Conservation (phyloP, 2,113 vertebrate species). For the Chroicocephalus ridibundus region DNA sequence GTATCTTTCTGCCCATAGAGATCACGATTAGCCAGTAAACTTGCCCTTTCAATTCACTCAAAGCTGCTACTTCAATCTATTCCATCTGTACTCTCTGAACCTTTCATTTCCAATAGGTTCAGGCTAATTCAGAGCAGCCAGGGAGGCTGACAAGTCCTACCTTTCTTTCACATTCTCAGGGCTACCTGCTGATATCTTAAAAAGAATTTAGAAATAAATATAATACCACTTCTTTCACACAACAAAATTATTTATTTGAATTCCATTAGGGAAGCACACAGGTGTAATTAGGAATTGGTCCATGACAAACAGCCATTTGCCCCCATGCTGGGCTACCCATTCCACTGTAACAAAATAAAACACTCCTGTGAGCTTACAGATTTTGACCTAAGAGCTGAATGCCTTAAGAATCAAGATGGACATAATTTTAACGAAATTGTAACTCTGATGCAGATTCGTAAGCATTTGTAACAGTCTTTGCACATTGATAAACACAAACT, state of each 20-base stretch:
- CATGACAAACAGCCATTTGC: background rate
- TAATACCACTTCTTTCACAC: conserved; percentile 9
- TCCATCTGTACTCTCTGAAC: conserved; percentile 63
- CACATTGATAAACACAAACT: background rate
- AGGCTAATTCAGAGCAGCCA: conserved; percentile 37
- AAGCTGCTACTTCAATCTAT: conserved; percentile 32
- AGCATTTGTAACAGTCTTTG: background rate
- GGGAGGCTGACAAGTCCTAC: background rate
- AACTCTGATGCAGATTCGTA: background rate
- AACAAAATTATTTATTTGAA: conserved; percentile 42
- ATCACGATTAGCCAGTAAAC: conserved; percentile 9
- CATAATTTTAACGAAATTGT: background rate
- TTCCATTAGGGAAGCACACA: conserved; percentile 47
- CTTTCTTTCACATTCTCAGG: background rate
- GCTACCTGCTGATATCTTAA: conserved; percentile 29
- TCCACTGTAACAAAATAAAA: background rate
- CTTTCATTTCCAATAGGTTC: conserved; percentile 58
- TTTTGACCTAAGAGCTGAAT: background rate
- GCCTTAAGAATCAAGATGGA: background rate
- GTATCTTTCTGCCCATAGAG: background rate
- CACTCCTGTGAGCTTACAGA: background rate
- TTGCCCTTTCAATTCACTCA: conserved; percentile 53
- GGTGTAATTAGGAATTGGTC: conserved; percentile 26
- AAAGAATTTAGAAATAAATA: conserved; percentile 59
- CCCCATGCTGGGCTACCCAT: background rate